phyloP scores from a whole-genome alignment of 2,888 invertebrate genomes.

The Hyalella azteca region DNA sequence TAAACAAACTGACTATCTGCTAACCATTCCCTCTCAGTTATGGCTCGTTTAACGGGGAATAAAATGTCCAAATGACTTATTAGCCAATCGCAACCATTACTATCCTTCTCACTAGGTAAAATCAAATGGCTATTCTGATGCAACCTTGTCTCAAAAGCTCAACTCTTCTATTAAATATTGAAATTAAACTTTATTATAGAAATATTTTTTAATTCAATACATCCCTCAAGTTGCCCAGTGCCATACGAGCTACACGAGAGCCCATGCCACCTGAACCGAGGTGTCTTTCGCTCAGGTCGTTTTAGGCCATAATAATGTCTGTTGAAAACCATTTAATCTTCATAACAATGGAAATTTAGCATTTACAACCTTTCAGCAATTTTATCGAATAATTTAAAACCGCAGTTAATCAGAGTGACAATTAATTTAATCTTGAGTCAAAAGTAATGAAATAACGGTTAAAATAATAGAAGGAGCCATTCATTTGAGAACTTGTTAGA shows the following conservation, averaged over 20 bases:
- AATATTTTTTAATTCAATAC: conserved; percentile 49
- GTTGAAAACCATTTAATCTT: no score
- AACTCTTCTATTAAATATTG: conserved; percentile 57
- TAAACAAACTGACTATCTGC: conserved; percentile 55
- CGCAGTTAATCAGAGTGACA: no score
- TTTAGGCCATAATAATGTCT: no score
- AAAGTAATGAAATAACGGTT: no score
- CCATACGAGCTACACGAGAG: background rate
- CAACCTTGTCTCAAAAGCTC: conserved; percentile 50
- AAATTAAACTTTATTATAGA: conserved; percentile 54
- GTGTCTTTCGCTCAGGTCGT: no score
- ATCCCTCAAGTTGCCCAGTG: conserved; percentile 1
- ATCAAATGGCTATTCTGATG: conserved; percentile 55
- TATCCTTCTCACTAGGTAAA: conserved; percentile 56
- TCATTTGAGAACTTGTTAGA: no score
- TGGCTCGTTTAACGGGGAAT: conserved; percentile 58
- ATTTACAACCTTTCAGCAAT: no score
- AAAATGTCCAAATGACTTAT: conserved; percentile 58
- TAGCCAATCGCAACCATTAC: conserved; percentile 58
- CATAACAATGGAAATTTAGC: no score
- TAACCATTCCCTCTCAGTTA: conserved; percentile 58
- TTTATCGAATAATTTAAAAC: no score
- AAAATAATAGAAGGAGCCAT: no score
- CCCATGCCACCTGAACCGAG: background rate
- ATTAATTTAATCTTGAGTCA: no score